Percentiles rank a stretch among this genome's conserved stretches.
Conservation (phyloP, 2,113 vertebrate species). For the Macroglossus sobrinus region DNA sequence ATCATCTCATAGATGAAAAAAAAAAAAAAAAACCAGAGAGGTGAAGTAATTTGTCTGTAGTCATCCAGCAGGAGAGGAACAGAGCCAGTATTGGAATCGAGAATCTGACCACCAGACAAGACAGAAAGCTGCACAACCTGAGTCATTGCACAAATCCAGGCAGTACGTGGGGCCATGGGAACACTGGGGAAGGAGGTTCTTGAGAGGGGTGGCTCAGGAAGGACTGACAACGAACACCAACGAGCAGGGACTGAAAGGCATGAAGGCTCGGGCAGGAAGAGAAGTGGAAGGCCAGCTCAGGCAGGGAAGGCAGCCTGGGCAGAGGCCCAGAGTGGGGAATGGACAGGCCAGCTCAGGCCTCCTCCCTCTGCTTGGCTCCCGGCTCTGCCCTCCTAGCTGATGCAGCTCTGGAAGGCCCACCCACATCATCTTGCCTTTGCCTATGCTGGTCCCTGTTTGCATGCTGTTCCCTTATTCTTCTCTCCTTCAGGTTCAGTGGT, state of each 20-base stretch:
- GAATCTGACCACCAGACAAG: not conserved
- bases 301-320: not conserved
- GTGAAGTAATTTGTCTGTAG: not conserved
- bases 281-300: not conserved
- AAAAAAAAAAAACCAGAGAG: not conserved
- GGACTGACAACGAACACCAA: no score
- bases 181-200: not conserved
- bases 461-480: not conserved
- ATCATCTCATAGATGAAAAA: not conserved
- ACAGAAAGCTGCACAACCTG: not conserved
- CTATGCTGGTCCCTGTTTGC: not conserved
- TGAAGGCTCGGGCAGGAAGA: not conserved
- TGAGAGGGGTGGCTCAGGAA: not conserved
- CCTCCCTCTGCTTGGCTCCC: no score
- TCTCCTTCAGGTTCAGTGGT: not conserved
- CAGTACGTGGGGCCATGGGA: not conserved
- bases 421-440: not conserved
- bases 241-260: not conserved
- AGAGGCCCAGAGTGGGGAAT: not conserved
- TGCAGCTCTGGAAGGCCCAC: not conserved
- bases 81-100: not conserved
- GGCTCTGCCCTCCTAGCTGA: not conserved
- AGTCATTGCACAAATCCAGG: not conserved
- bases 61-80: not conserved
- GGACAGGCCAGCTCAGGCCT: not conserved